A percentile compares a stretch with the other conserved stretches of the same genome.
phyloP scores from a whole-genome alignment of 2,888 invertebrate species.

The Gibbula magus region DNA sequence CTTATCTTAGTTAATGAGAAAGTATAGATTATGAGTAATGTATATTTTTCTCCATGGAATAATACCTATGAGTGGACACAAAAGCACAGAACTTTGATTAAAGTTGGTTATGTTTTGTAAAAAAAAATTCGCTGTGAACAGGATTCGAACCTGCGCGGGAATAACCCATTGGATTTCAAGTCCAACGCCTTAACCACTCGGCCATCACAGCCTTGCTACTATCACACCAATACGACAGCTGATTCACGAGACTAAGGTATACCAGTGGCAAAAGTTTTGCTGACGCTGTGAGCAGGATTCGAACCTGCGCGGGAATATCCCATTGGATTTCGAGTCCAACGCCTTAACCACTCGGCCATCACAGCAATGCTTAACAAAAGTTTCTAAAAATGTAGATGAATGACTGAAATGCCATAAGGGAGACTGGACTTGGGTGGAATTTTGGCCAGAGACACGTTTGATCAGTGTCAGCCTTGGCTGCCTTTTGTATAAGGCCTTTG shows the following conservation, averaged over 20 bases:
- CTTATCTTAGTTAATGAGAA: too few species aligned
- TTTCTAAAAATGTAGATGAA: background rate
- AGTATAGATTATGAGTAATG: too few species aligned
- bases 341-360: slow-evolving; percentile 51
- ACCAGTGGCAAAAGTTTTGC: background rate
- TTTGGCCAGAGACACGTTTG: too few species aligned
- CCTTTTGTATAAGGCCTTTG: too few species aligned
- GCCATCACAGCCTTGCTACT: slow-evolving; percentile 38
- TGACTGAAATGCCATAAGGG: background rate
- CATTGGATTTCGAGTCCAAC: slow-evolving; percentile 50
- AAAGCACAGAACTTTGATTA: too few species aligned
- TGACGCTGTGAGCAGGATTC: slow-evolving; percentile 26
- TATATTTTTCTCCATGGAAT: too few species aligned
- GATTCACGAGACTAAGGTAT: background rate
- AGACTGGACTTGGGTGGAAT: too few species aligned
- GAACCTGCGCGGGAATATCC: slow-evolving; percentile 48
- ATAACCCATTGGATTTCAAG: slow-evolving; percentile 49
- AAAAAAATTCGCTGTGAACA: slow-evolving; percentile 40
- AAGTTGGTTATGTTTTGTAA: background rate
- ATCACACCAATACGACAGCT: background rate
- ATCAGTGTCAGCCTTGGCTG: too few species aligned
- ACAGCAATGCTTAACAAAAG: slow-evolving; percentile 22
- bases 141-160: slow-evolving; percentile 50
- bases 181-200: slow-evolving; percentile 50
- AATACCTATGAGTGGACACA: too few species aligned